phyloP scores from a whole-genome alignment of 2,113 vertebrate species.

The Parotia lawesii region DNA sequence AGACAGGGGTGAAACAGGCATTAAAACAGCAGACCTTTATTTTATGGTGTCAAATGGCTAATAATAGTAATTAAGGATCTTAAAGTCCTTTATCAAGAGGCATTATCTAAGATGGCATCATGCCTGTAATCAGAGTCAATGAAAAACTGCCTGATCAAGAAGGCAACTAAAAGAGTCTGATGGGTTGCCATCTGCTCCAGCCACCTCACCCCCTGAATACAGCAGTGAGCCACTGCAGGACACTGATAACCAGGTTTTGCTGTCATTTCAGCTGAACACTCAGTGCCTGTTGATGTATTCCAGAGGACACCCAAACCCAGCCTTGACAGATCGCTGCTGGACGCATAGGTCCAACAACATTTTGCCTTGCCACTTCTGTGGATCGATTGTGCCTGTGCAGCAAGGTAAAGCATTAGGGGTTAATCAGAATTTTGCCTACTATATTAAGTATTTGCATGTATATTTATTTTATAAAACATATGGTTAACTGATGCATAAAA shows the following conservation, averaged over 20 bases:
- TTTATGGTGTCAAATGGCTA: neutral
- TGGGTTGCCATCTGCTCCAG: neutral
- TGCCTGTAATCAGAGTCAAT: neutral
- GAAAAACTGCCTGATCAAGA: neutral
- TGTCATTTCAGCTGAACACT: neutral
- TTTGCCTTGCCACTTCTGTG: neutral
- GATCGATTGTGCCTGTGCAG: neutral
- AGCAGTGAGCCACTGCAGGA: neutral
- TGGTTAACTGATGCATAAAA: neutral
- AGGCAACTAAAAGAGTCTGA: neutral
- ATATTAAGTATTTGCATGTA: neutral
- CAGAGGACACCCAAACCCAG: neutral
- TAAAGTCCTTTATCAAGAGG: neutral
- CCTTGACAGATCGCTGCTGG: rapidly evolving
- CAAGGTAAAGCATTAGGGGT: neutral
- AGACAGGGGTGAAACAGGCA: neutral
- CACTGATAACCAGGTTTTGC: neutral
- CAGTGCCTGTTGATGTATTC: neutral
- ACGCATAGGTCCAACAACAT: neutral
- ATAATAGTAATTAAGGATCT: neutral
- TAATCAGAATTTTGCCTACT: neutral
- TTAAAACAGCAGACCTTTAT: neutral
- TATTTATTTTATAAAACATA: neutral
- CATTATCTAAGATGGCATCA: neutral
- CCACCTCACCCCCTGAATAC: neutral